Base-by-base conservation (phyloP, 2,888 invertebrate genomes). In the Amaurobius ferox region DNA sequence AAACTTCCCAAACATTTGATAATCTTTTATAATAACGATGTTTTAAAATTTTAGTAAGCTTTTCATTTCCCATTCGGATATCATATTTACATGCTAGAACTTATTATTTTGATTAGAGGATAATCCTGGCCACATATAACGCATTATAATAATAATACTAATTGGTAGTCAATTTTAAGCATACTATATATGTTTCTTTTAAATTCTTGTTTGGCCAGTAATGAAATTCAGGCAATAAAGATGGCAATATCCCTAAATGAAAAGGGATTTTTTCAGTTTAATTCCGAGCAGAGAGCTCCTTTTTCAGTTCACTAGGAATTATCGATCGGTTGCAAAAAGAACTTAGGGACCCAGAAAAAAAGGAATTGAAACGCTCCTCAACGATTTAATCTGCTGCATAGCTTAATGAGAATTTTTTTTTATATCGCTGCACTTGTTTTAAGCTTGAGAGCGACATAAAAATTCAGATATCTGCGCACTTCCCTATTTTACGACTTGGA, bases 381-480 rank as follows among this genome's bases (percentile, higher is more conserved):
- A 76, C 81, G 76, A 83, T 83, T 83, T 83, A 83, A 83, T 83
- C 81, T 83, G 71, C 81, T 76, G 81, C 81, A 83, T 71, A 76
- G 81, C 81, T 83, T 83, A 83, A 83, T 83, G 74, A 83, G 81
- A 61, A 71, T 71, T 83, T 83, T 78, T 79, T 79, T 79, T 32
- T 32, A 73, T 79, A 29, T 64, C 23, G 23, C 64, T 64, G 76
- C 76, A 70, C 74, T 68, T 74, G 76, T 76, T 83, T 81, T 76
- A 76, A 83, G 81, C 81, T 83, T 29, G 40, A 70, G 30, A 61
- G 73, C 67, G 73, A 80, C 81, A 76, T 83, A 81, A 81, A 80
- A 81, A 81, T 81, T 76, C 70, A 83, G 76, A 83, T 83, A 83
- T 83, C 76, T 83, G 81, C 81, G 81, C 81, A 83, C 76, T 83